Evolutionary conservation across 2,797 vertebrate genomes (phyloP).

Genomic region (Lithobates sylvaticus): DNA sequence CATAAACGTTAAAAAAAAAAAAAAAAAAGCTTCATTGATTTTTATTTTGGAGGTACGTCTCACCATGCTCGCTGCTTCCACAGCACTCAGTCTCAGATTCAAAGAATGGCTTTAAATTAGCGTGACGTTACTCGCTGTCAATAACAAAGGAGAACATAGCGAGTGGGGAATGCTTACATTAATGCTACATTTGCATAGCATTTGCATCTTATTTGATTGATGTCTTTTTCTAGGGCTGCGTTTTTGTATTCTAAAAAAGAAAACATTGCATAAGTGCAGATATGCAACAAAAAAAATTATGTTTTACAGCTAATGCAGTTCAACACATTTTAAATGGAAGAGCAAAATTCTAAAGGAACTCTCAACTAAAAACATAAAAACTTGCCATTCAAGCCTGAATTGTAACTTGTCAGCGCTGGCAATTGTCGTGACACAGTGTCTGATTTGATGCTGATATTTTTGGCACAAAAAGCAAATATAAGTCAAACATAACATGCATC

Average conservation of each 20-base stretch:
- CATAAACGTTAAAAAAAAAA: neutral
- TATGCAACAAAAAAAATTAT: neutral
- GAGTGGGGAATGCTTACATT: conserved; percentile 1
- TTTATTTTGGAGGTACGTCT: neutral
- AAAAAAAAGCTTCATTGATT: neutral
- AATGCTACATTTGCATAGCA: conserved; percentile 51
- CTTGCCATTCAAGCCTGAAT: no score
- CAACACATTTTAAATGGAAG: neutral
- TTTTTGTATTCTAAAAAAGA: conserved; percentile 2
- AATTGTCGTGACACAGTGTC: no score
- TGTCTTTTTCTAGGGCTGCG: neutral
- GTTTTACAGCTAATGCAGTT: neutral
- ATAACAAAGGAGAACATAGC: conserved; percentile 20
- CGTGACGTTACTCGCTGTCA: conserved; percentile 34
- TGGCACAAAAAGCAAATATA: no score
- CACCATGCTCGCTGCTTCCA: neutral
- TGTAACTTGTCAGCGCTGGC: no score
- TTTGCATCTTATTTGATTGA: conserved; percentile 51
- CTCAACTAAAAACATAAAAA: no score
- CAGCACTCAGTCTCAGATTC: conserved; percentile 7
- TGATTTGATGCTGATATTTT: no score
- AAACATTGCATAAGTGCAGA: neutral
- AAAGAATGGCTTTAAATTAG: conserved; percentile 20
- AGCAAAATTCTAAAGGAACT: no score
- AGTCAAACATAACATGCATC: no score